Percentiles rank a stretch among this genome's conserved stretches.
Evolutionary conservation across 2,797 vertebrate genomes (phyloP).

Genomic region (Notolepis coatsorum): DNA sequence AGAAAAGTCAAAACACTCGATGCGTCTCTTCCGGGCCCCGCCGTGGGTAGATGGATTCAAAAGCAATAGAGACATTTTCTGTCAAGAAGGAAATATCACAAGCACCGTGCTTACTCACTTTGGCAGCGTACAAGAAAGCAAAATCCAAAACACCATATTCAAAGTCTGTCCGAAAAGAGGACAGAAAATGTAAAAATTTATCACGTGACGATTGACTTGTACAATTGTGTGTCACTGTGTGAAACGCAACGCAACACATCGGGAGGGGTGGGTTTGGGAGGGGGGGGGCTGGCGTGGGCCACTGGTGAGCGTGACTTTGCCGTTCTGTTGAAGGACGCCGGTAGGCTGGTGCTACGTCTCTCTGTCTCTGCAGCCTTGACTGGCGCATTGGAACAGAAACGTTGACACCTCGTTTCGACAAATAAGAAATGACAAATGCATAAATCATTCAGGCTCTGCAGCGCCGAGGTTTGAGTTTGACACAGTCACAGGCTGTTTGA

Average conservation of each 20-base stretch:
- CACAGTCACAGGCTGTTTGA: conserved; percentile 64
- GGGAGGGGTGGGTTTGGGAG: conserved; percentile 21
- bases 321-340: conserved; percentile 68
- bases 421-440: conserved; percentile 85
- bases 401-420: conserved; percentile 80
- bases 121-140: not conserved
- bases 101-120: not conserved
- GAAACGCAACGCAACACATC: conserved; percentile 30
- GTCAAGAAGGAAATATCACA: conserved; percentile 6
- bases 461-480: conserved; percentile 67
- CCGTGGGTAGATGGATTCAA: conserved; percentile 9
- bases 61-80: conserved; percentile 11
- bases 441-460: conserved; percentile 81
- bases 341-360: conserved; percentile 46
- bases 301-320: conserved; percentile 67
- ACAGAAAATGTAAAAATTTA: conserved; percentile 37
- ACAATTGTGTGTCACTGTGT: conserved; percentile 4
- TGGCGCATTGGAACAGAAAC: conserved; percentile 69
- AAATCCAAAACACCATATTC: too few relatives aligned
- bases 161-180: conserved; percentile 1
- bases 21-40: conserved; percentile 5
- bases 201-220: conserved; percentile 32
- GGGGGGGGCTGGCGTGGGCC: conserved; percentile 7
- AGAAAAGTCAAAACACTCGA: conserved; percentile 32
- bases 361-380: conserved; percentile 62